Conservation (phyloP, 1,140 invertebrate species). For the Rhynchophorus ferrugineus region DNA sequence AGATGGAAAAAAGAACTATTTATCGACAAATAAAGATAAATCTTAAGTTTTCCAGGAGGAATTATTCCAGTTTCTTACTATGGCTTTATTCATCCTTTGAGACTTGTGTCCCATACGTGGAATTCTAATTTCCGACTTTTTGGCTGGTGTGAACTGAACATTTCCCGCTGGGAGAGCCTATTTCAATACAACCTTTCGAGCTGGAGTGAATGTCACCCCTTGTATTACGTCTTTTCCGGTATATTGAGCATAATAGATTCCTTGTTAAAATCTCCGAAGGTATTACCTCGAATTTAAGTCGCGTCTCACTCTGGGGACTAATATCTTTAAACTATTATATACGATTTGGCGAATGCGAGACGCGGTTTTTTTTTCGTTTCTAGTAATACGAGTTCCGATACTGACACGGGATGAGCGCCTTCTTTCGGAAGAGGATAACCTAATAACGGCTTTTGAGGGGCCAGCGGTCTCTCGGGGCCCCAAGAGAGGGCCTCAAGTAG, state of each 20-base stretch:
- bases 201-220: slow-evolving; percentile 14
- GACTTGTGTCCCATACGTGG: slow-evolving; percentile 33
- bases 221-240: slow-evolving; percentile 10
- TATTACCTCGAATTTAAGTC: not conserved
- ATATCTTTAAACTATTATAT: not conserved
- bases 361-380: too few species aligned
- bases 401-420: slow-evolving; percentile 8
- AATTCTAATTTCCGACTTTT: slow-evolving; percentile 31
- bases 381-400: slow-evolving; percentile 11
- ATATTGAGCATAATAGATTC: slow-evolving; percentile 16
- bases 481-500: slow-evolving; percentile 36
- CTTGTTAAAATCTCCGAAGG: slow-evolving; percentile 3
- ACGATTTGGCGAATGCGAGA: too few species aligned
- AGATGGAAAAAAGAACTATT: slow-evolving; percentile 17
- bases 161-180: slow-evolving; percentile 31
- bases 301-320: not conserved
- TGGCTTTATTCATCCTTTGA: slow-evolving; percentile 37
- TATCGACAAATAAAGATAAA: slow-evolving; percentile 24
- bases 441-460: slow-evolving; percentile 36
- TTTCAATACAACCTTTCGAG: slow-evolving; percentile 32
- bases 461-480: slow-evolving; percentile 27
- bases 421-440: slow-evolving; percentile 31
- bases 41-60: slow-evolving; percentile 11
- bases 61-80: slow-evolving; percentile 30
- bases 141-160: slow-evolving; percentile 22